These are phyloP conservation scores for Schizothorax lantsangensis DNA, from an alignment of 2,797 vertebrate species.

Conservation along the genomic window DNA sequence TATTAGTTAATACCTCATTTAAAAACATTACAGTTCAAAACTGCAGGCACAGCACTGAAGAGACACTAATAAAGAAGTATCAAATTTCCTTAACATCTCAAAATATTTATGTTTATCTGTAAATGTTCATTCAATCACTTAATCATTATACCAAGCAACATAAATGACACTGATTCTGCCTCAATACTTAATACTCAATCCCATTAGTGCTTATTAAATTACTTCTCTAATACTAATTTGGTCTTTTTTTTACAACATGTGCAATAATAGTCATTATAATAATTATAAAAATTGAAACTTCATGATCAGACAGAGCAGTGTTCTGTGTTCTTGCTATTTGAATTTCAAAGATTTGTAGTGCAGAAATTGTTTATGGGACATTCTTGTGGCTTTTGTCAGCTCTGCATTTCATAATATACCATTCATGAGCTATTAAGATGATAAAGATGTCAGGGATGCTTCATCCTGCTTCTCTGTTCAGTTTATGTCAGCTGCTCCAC, in stretches of 20 bases:
- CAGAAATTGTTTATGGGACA: not conserved
- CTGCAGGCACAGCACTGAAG: not conserved
- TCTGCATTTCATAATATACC: not conserved
- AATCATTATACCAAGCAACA: not conserved
- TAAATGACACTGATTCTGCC: not conserved
- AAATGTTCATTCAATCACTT: not conserved
- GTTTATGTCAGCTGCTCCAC: conserved; percentile 83
- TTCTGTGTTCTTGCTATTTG: not conserved
- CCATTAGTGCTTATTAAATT: not conserved
- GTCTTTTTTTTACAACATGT: not conserved
- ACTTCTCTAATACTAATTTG: not conserved
- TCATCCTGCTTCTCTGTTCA: not conserved
- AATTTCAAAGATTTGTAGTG: not conserved
- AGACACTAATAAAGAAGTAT: not conserved
- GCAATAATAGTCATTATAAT: not conserved
- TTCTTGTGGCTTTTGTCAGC: not conserved
- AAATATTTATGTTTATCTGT: not conserved
- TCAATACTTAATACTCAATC: too few species aligned
- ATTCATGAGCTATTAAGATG: not conserved
- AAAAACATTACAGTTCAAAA: not conserved
- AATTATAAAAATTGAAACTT: not conserved
- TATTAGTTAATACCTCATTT: not conserved
- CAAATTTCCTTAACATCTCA: not conserved
- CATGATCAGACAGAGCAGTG: not conserved
- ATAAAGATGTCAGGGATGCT: not conserved